Evolutionary conservation across 2,888 invertebrate species (phyloP), one percentile per base, ranked within the genome.

Genomic region (Diachrysia chrysitis): DNA sequence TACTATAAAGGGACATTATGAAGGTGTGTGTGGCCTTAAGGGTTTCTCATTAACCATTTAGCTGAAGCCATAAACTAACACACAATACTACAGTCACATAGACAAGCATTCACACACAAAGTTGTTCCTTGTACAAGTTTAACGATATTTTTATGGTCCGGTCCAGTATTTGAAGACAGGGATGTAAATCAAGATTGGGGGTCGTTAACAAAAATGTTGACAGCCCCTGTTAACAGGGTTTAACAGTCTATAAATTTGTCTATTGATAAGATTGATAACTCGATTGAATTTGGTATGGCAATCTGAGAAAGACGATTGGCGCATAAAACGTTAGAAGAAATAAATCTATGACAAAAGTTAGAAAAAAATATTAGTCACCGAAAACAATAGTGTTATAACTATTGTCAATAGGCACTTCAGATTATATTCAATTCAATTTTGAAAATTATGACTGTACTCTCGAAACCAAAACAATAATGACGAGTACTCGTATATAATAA

Each of bases 121-220:
- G 32, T 12, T 16, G 37, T 61, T 59, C 79, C 64, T 75, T 75
- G 64, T 75, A 53, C 10, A 42, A 55, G n/a, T 29, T 74, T 78
- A 48, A 75, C 64, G 79, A 78, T 62, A n/a, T 12, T 62, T 75
- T 75, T 74, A 75, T 75, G 75, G 74, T n/a, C 21, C 9, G 14
- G n/a, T 17, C 63, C 17, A 57, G 64, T 74, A 58, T 67, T 56
- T 68, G 55, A 64, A 78, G 53, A 58, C 35, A 21, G 61, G 70
- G 79, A 61, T 69, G 25, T 78, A 75, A 75, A 78, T 74, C 75
- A 75, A 64, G 63, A 65, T 67, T 25, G 58, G 55, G 63, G 58
- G 19, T 66, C 79, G 75, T 78, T 70, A 78, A 81, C 66, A 63
- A 63, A 64, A 61, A 66, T 55, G 81, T 63, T 78, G 78, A 81